A percentile compares a stretch with the other conserved stretches of the same genome.
These are phyloP conservation scores for Heliconius eleuchia DNA, from an alignment of 1,140 invertebrate species.

Conservation along the genomic window DNA sequence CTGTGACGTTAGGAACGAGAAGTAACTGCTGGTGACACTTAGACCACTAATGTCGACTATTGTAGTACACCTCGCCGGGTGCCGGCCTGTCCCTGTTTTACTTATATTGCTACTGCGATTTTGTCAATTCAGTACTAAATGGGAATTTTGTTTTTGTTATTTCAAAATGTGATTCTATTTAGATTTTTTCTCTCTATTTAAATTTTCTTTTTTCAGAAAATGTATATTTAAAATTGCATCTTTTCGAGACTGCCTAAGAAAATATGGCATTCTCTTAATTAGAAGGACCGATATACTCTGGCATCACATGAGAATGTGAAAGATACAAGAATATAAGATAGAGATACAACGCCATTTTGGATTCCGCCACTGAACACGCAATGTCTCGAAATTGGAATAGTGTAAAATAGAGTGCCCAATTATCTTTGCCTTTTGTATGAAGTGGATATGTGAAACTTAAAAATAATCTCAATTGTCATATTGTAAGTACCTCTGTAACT, in stretches of 20 bases:
- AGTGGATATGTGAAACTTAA: no score
- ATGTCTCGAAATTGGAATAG: not conserved
- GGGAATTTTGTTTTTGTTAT: not conserved
- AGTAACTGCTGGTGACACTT: constrained; percentile 22
- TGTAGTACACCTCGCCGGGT: not conserved
- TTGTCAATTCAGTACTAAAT: not conserved
- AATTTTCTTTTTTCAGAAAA: not conserved
- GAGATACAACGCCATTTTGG: not conserved
- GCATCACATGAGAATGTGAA: no score
- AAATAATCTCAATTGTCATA: no score
- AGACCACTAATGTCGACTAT: constrained; percentile 17
- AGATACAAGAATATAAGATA: no score
- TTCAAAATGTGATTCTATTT: not conserved
- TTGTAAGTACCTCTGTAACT: no score
- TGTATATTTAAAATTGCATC: no score
- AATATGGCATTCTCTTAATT: no score
- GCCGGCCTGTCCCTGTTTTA: not conserved
- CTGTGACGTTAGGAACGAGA: not conserved
- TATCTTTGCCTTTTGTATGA: no score
- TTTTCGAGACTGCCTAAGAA: no score
- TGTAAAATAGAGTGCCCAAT: no score
- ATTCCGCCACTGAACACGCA: not conserved
- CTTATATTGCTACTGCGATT: not conserved
- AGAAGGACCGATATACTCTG: no score
- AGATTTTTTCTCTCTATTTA: not conserved